Evolutionary conservation across 1,140 invertebrate genomes (phyloP).

Genomic region (Drosophila mauritiana): DNA sequence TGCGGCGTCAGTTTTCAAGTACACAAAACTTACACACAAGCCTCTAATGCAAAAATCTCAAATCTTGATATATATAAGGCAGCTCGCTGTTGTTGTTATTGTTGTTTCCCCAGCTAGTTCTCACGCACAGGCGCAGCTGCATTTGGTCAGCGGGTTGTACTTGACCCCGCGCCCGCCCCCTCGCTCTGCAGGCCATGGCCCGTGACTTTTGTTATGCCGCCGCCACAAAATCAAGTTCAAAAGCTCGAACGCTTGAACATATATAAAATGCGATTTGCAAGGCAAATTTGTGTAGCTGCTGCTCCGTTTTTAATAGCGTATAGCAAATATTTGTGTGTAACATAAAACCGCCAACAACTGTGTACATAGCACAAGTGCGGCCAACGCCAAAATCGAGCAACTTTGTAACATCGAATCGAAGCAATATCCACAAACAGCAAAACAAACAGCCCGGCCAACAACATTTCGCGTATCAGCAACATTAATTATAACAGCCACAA

Average conservation of each 20-base stretch:
- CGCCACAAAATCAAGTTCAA: conserved; percentile 77
- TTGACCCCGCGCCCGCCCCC: conserved; percentile 54
- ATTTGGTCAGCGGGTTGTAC: conserved; percentile 67
- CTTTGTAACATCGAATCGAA: conserved; percentile 34
- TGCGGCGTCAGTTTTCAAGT: conserved; percentile 80
- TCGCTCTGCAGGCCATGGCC: conserved; percentile 31
- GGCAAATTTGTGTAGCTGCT: conserved; percentile 62
- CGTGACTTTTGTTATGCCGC: conserved; percentile 73
- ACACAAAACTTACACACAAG: conserved; percentile 37
- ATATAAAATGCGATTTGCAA: conserved; percentile 65
- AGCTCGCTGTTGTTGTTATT: conserved; percentile 35
- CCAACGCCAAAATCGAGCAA: conserved; percentile 44
- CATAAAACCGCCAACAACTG: conserved; percentile 68
- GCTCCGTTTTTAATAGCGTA: conserved; percentile 65
- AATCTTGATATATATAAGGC: conserved; percentile 83
- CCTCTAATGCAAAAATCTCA: conserved; percentile 73
- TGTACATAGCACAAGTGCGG: conserved; percentile 27
- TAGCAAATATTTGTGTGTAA: conserved; percentile 73
- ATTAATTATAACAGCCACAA: conserved; percentile 79
- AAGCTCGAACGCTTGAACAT: conserved; percentile 25
- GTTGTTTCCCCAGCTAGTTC: conserved; percentile 53
- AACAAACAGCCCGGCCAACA: conserved; percentile 54
- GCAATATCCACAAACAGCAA: conserved; percentile 29
- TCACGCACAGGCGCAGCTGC: conserved; percentile 77
- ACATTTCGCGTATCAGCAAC: conserved; percentile 73